Conservation (phyloP, 2,797 vertebrate species). For the Diplodus sargus region DNA sequence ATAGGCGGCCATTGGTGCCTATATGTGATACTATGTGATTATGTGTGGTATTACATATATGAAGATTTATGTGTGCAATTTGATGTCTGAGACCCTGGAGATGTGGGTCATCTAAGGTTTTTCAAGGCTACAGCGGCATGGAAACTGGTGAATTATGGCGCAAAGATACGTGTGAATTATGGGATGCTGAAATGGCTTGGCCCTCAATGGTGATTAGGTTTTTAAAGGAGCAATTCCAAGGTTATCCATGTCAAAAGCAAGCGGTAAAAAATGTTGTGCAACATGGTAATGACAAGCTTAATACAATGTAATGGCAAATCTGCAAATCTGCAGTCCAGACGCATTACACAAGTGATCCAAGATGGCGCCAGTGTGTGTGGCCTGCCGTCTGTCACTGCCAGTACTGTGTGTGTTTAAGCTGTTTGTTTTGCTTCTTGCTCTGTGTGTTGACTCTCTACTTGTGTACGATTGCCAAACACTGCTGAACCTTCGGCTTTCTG, state of each 20-base stretch:
- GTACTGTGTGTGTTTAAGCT: too few relatives aligned
- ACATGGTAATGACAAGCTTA: background rate
- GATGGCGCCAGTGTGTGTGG: too few relatives aligned
- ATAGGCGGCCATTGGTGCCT: background rate
- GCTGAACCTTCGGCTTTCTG: too few relatives aligned
- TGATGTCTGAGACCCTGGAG: slow-evolving; percentile 25
- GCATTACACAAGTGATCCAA: too few relatives aligned
- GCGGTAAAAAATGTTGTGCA: background rate
- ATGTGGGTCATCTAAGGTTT: slow-evolving; percentile 24
- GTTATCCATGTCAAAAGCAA: slow-evolving; percentile 27
- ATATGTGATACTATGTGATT: slow-evolving; percentile 8
- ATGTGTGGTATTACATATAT: slow-evolving; percentile 26
- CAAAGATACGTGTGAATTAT: slow-evolving; percentile 51
- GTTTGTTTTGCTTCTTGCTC: too few relatives aligned
- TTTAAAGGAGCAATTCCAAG: slow-evolving; percentile 36
- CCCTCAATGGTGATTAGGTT: slow-evolving; percentile 32
- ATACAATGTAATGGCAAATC: background rate
- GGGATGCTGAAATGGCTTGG: slow-evolving; percentile 27
- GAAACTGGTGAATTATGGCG: slow-evolving; percentile 55
- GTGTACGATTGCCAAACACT: too few relatives aligned
- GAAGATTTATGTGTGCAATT: slow-evolving; percentile 44
- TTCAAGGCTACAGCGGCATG: slow-evolving; percentile 45
- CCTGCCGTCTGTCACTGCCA: too few relatives aligned
- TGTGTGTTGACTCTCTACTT: too few relatives aligned
- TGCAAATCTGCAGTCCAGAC: too few relatives aligned